phyloP scores from a whole-genome alignment of 1,140 invertebrate species.

The Bombus difficillimus region DNA sequence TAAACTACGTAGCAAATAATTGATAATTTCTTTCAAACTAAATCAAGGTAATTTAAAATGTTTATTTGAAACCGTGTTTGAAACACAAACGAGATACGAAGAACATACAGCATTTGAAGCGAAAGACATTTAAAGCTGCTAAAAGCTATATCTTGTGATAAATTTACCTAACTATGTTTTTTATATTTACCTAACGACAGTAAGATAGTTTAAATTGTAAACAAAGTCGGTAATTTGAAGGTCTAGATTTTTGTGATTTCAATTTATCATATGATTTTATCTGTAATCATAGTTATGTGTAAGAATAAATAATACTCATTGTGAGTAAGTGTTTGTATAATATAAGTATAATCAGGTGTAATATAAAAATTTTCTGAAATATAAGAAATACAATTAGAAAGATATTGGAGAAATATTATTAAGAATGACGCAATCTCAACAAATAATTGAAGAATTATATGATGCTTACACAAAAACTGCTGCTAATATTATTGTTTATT shows the following conservation, averaged over 20 bases:
- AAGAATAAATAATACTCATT: background rate
- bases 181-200: no score
- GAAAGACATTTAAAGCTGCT: background rate
- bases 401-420: background rate
- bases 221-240: background rate
- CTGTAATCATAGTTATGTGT: background rate
- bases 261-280: background rate
- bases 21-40: background rate
- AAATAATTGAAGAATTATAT: slow-evolving; percentile 40
- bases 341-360: background rate
- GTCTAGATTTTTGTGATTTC: background rate
- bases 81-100: no score
- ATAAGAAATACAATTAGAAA: background rate
- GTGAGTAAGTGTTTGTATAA: background rate
- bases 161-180: background rate
- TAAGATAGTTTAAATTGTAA: background rate
- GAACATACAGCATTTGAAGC: background rate
- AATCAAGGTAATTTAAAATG: slow-evolving; percentile 28
- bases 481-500: slow-evolving; percentile 58
- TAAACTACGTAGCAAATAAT: background rate
- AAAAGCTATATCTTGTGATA: background rate
- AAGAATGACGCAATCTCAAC: slow-evolving; percentile 42
- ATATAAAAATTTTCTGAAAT: background rate
- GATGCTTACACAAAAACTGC: slow-evolving; percentile 62
- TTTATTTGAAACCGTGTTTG: background rate